These are phyloP conservation scores for Phrynocephalus guinanensis DNA, from an alignment of 2,797 vertebrate genomes.

Conservation along the genomic window DNA sequence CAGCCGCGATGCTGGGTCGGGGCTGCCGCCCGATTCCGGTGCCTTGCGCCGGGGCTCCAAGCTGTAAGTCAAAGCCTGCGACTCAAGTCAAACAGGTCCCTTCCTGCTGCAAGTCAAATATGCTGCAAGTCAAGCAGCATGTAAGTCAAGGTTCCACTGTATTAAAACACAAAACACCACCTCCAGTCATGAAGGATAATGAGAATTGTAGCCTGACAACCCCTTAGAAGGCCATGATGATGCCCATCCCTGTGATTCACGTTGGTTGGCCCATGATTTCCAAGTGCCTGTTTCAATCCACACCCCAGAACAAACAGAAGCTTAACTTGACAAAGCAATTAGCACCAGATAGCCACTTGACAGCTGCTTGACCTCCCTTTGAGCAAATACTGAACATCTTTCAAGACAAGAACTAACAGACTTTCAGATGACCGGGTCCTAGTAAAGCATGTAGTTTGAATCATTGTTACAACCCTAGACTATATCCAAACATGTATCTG, in stretches of 20 bases:
- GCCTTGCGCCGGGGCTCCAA: too few relatives aligned
- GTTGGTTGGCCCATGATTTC: neutral
- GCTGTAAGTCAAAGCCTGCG: too few relatives aligned
- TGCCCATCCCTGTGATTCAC: neutral
- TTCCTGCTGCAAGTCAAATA: too few relatives aligned
- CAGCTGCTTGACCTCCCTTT: conserved; percentile 10
- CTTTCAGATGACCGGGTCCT: neutral
- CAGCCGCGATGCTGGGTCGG: too few relatives aligned
- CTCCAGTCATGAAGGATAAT: neutral
- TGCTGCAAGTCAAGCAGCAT: too few relatives aligned
- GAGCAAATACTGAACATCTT: neutral
- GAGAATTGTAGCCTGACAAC: neutral
- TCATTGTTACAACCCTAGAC: neutral
- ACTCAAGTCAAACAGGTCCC: too few relatives aligned
- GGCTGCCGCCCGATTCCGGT: too few relatives aligned
- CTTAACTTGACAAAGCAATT: neutral
- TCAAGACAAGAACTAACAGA: neutral
- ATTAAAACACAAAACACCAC: too few relatives aligned
- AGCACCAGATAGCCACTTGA: conserved; percentile 1
- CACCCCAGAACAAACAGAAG: neutral
- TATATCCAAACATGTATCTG: neutral
- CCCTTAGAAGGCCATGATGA: too few relatives aligned
- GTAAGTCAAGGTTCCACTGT: too few relatives aligned
- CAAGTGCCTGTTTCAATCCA: neutral
- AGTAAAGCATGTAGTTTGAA: neutral